Percentiles rank a stretch among this genome's conserved stretches.
Evolutionary conservation across 2,888 invertebrate species (phyloP).

Genomic region (Drosophila meridiana): DNA sequence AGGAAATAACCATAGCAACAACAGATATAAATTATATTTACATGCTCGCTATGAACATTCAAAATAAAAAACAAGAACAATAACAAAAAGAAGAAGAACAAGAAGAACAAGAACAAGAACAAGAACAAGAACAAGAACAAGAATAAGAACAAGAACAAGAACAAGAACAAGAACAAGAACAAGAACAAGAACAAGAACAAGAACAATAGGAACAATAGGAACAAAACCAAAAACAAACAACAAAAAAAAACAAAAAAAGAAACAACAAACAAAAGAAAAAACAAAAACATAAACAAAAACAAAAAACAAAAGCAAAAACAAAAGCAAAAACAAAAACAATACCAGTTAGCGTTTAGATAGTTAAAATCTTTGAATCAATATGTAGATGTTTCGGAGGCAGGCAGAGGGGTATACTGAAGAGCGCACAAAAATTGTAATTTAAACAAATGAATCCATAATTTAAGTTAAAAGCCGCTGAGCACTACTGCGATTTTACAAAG

Average conservation of each 20-base stretch:
- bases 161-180: no score
- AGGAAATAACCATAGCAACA: conserved; percentile 12
- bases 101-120: no score
- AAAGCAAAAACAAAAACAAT: conserved; percentile 10
- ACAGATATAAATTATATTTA: neutral
- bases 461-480: conserved; percentile 59
- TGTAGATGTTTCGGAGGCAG: conserved; percentile 28
- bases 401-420: conserved; percentile 56
- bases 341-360: conserved; percentile 61
- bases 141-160: no score
- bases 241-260: no score
- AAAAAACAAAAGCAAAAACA: neutral
- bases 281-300: conserved; percentile 3
- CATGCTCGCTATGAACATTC: conserved; percentile 9
- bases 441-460: conserved; percentile 59
- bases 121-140: no score
- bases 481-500: conserved; percentile 58
- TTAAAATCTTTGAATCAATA: conserved; percentile 45
- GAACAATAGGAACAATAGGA: no score
- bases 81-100: no score
- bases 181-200: no score
- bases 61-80: conserved; percentile 6
- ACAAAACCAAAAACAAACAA: no score
- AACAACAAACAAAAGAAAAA: conserved; percentile 20
- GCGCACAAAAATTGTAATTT: conserved; percentile 71